A percentile compares a stretch with the other conserved stretches of the same genome.
These are phyloP conservation scores for Oscheius sp. DNA, from an alignment of 2,888 invertebrate species.

Conservation along the genomic window DNA sequence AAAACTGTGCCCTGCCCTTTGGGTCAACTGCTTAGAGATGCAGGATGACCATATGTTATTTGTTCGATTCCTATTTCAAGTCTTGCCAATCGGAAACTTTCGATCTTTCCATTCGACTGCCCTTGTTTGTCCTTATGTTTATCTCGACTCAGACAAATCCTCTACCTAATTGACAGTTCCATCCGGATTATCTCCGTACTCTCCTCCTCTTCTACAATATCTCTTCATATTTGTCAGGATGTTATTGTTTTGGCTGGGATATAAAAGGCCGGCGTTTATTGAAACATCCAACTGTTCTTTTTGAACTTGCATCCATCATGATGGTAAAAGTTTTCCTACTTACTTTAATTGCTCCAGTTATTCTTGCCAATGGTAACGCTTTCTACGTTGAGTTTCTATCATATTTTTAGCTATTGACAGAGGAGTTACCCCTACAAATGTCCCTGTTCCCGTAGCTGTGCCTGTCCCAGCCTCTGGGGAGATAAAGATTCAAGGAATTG, in stretches of 20 bases:
- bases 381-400: too few species aligned
- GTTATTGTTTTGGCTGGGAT: neutral
- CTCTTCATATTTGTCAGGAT: neutral
- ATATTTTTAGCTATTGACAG: too few species aligned
- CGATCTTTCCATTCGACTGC: too few species aligned
- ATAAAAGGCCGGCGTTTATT: neutral
- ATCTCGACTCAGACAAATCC: neutral
- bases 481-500: slow-evolving; percentile 17
- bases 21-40: too few species aligned
- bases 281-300: neutral
- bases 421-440: neutral
- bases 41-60: too few species aligned
- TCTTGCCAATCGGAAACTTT: too few species aligned
- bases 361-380: too few species aligned
- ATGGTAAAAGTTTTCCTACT: neutral
- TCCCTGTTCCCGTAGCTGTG: neutral
- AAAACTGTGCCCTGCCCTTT: too few species aligned
- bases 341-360: too few species aligned
- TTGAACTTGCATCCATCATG: neutral
- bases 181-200: neutral
- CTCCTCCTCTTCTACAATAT: neutral
- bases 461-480: neutral
- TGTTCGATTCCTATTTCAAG: too few species aligned
- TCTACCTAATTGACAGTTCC: neutral
- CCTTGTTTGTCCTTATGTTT: slow-evolving; percentile 1